Conservation (phyloP, 2,797 vertebrate genomes). For the Pseudocheirus occidentalis region DNA sequence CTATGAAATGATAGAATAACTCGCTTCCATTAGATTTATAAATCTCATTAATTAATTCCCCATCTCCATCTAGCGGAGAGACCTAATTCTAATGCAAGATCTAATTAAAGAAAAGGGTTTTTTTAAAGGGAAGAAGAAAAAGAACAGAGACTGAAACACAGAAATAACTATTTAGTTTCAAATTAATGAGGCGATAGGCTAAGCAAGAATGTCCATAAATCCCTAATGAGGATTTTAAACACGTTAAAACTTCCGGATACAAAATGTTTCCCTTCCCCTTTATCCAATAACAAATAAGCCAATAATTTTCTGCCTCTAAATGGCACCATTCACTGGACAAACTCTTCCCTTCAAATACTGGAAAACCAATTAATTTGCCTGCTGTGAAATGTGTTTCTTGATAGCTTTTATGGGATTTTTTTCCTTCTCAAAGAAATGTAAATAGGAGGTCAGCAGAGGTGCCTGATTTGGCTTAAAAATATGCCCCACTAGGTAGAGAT, state of each 20-base stretch:
- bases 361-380: constrained; percentile 88
- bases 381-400: constrained; percentile 86
- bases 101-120: constrained; percentile 85
- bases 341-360: constrained; percentile 86
- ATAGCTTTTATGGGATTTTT: constrained; percentile 84
- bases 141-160: constrained; percentile 84
- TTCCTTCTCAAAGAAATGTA: constrained; percentile 84
- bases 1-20: constrained; percentile 87
- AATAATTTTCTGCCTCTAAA: constrained; percentile 88
- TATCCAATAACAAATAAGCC: constrained; percentile 89
- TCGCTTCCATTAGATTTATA: constrained; percentile 87
- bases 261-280: constrained; percentile 87
- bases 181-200: constrained; percentile 88
- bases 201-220: constrained; percentile 88
- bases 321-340: constrained; percentile 88
- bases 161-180: constrained; percentile 87
- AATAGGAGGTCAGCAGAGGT: constrained; percentile 83
- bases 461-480: constrained; percentile 83
- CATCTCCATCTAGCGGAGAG: constrained; percentile 83
- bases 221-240: constrained; percentile 89
- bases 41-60: constrained; percentile 89
- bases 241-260: constrained; percentile 89
- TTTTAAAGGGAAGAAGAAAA: constrained; percentile 58
- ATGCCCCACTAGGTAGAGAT: constrained; percentile 78
- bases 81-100: constrained; percentile 84